phyloP scores from a whole-genome alignment of 2,888 invertebrate species.

The Uloborus plumipes region DNA sequence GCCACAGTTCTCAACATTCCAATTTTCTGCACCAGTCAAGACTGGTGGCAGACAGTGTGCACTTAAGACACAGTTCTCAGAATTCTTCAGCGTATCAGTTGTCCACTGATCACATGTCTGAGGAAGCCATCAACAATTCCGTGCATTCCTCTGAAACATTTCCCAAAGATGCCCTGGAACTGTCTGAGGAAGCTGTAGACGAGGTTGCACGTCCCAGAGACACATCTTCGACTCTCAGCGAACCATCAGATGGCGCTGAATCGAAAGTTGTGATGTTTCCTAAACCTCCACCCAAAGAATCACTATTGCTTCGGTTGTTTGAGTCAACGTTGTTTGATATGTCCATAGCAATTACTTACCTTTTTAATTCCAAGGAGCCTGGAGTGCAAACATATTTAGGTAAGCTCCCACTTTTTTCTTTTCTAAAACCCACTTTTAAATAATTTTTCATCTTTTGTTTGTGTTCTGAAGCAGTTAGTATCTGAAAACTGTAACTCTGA shows the following conservation, averaged over 20 bases:
- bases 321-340: conserved; percentile 98
- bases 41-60: background rate
- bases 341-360: conserved; percentile 97
- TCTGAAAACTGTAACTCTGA: too few relatives aligned
- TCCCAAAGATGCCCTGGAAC: conserved; percentile 8
- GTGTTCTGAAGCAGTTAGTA: too few relatives aligned
- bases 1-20: conserved; percentile 1
- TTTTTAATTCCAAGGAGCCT: conserved; percentile 97
- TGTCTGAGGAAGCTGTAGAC: background rate
- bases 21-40: background rate
- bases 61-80: background rate
- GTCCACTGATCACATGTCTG: background rate
- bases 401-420: conserved; percentile 69
- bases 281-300: conserved; percentile 68
- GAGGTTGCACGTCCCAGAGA: background rate
- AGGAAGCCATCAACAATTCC: background rate
- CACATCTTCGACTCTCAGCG: background rate
- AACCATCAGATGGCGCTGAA: conserved; percentile 2
- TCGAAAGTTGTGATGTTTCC: conserved; percentile 48
- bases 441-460: too few relatives aligned
- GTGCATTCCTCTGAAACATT: background rate
- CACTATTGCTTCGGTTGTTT: conserved; percentile 85
- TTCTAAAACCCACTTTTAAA: too few relatives aligned
- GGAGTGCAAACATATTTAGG: conserved; percentile 97
- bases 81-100: background rate